These are phyloP conservation scores for Agrilus mali DNA, from an alignment of 2,888 invertebrate genomes.

Conservation along the genomic window DNA sequence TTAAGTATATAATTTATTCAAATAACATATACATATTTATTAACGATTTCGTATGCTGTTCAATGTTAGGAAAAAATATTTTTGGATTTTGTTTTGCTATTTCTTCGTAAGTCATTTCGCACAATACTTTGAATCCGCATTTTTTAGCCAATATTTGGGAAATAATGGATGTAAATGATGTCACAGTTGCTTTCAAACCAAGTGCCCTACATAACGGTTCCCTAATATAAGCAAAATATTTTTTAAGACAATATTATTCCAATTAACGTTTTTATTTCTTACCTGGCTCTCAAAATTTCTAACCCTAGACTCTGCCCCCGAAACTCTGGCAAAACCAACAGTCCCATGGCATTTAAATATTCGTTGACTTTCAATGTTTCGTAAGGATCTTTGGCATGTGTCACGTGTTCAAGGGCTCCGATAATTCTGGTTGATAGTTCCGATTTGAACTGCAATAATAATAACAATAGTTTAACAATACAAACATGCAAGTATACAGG, in stretches of 20 bases:
- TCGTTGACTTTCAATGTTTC: slow-evolving; percentile 17
- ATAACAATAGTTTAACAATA: slow-evolving; percentile 3
- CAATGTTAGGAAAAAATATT: slow-evolving; percentile 13
- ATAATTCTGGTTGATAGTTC: slow-evolving; percentile 8
- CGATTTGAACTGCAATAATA: slow-evolving; percentile 6
- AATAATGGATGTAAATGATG: slow-evolving; percentile 40
- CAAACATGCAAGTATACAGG: too few relatives aligned
- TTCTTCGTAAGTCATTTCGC: slow-evolving; percentile 36
- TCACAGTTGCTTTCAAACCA: slow-evolving; percentile 36
- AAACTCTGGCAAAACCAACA: slow-evolving; percentile 23
- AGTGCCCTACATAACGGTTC: slow-evolving; percentile 39
- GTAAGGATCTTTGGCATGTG: slow-evolving; percentile 15
- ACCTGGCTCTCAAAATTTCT: slow-evolving; percentile 18
- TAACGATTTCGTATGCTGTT: neutral
- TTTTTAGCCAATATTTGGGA: slow-evolving; percentile 40
- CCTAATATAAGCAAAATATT: slow-evolving; percentile 23
- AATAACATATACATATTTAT: slow-evolving; percentile 4
- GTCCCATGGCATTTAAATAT: slow-evolving; percentile 25
- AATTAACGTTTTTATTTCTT: neutral
- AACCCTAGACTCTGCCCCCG: slow-evolving; percentile 23
- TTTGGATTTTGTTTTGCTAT: slow-evolving; percentile 25
- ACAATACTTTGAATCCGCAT: slow-evolving; percentile 36
- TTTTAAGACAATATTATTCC: neutral
- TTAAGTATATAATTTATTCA: neutral
- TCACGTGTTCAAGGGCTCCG: slow-evolving; percentile 7